These are phyloP conservation scores for Synanthedon vespiformis DNA, from an alignment of 2,888 invertebrate genomes.

Conservation along the genomic window DNA sequence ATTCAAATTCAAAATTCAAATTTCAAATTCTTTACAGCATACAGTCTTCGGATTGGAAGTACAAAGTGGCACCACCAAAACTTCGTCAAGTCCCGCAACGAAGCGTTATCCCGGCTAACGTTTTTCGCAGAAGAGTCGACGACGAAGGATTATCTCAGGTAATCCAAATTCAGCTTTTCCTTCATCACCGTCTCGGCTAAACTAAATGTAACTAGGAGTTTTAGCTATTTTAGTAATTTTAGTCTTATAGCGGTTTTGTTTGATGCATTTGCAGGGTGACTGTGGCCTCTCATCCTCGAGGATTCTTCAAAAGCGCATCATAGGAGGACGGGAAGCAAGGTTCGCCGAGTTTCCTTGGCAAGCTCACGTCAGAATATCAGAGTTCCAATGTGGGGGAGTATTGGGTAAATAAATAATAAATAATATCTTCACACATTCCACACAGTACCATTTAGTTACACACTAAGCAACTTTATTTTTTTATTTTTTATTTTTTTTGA, in stretches of 20 bases:
- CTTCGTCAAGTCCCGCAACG: constrained; percentile 46
- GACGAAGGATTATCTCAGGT: constrained; percentile 52
- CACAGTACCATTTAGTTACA: no score
- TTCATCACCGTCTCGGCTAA: no score
- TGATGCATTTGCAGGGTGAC: constrained; percentile 50
- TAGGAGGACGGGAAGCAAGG: constrained; percentile 82
- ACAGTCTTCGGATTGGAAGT: constrained; percentile 43
- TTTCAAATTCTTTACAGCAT: constrained; percentile 35
- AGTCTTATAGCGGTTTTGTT: no score
- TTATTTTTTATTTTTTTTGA: no score
- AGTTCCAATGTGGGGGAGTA: constrained; percentile 87
- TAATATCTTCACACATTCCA: no score
- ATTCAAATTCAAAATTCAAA: no score
- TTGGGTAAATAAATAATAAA: constrained; percentile 65
- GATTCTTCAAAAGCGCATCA: constrained; percentile 79
- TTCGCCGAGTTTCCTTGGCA: constrained; percentile 89
- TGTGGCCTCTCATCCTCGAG: constrained; percentile 77
- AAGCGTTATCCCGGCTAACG: constrained; percentile 45
- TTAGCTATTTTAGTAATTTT: no score
- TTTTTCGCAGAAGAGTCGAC: constrained; percentile 54
- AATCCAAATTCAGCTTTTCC: no score
- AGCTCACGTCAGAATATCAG: constrained; percentile 84
- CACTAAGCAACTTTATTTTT: no score
- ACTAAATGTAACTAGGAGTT: no score
- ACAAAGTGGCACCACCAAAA: constrained; percentile 47